These are phyloP conservation scores for Brevimyrus niger DNA, from an alignment of 2,113 vertebrate species.

Conservation along the genomic window DNA sequence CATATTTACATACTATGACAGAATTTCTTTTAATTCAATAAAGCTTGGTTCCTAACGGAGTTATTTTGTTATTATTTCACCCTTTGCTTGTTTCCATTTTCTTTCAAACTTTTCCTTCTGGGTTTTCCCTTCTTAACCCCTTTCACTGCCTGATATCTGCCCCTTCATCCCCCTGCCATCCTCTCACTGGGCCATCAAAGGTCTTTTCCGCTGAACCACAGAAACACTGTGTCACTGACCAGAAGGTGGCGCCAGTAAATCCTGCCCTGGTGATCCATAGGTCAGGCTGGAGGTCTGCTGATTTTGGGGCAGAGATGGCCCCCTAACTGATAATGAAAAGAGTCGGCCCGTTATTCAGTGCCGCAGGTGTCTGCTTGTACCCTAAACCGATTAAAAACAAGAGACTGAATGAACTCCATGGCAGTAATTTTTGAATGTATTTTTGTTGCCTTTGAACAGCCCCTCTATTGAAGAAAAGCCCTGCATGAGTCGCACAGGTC, in stretches of 20 bases:
- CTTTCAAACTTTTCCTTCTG: neutral
- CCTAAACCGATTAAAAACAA: neutral
- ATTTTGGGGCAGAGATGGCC: neutral
- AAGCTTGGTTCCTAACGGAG: slow-evolving; percentile 35
- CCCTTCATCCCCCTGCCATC: neutral
- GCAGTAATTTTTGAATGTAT: neutral
- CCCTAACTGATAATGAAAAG: neutral
- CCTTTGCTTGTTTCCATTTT: neutral
- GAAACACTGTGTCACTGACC: neutral
- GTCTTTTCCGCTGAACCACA: neutral
- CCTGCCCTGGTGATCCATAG: neutral
- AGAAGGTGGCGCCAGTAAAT: neutral
- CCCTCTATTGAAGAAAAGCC: neutral
- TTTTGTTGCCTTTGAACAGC: neutral
- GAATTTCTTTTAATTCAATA: slow-evolving; percentile 42
- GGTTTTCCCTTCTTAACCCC: neutral
- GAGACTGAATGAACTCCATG: neutral
- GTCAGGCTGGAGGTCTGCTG: neutral
- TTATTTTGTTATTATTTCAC: slow-evolving; percentile 21
- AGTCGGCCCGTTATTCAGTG: neutral
- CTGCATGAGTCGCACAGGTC: neutral
- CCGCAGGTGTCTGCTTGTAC: neutral
- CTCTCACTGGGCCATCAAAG: neutral
- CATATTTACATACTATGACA: slow-evolving; percentile 26
- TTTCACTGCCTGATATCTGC: neutral